These are phyloP conservation scores for Nannoperca obscura DNA, from an alignment of 2,797 vertebrate genomes.

Conservation along the genomic window DNA sequence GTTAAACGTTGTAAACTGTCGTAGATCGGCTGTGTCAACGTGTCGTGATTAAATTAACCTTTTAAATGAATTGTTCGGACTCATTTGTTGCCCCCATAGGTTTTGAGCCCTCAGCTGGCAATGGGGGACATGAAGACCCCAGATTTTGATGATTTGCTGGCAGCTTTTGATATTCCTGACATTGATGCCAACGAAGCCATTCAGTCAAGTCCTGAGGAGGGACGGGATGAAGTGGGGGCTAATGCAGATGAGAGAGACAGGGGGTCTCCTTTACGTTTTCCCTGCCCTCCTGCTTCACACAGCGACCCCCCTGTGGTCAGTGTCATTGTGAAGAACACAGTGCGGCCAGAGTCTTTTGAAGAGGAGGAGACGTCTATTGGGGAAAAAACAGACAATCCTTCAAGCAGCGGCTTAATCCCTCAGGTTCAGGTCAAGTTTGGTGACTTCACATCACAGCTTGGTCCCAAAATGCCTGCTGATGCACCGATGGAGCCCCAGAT, in stretches of 20 bases:
- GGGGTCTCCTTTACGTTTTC: constrained; percentile 70
- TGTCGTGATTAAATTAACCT: not conserved
- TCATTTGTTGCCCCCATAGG: constrained; percentile 64
- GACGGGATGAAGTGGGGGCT: constrained; percentile 64
- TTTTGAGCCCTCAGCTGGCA: constrained; percentile 72
- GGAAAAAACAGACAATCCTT: constrained; percentile 39
- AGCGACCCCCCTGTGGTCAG: constrained; percentile 90
- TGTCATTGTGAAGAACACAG: constrained; percentile 96
- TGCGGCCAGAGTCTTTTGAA: constrained; percentile 84
- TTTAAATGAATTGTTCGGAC: not conserved
- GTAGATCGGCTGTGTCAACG: not conserved
- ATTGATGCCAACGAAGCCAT: constrained; percentile 97
- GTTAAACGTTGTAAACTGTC: not conserved
- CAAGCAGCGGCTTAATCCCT: constrained; percentile 48
- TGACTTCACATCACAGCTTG: constrained; percentile 51
- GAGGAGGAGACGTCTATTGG: constrained; percentile 49
- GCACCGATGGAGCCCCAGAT: constrained; percentile 69
- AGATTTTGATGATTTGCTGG: constrained; percentile 96
- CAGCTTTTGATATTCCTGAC: constrained; percentile 97
- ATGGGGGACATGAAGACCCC: constrained; percentile 99
- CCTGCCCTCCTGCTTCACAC: constrained; percentile 59
- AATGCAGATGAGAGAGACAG: constrained; percentile 33
- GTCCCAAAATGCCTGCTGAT: constrained; percentile 53
- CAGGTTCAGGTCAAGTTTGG: constrained; percentile 62
- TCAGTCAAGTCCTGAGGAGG: constrained; percentile 90